Percentiles rank a stretch among this genome's conserved stretches.
Conservation (phyloP, 2,113 vertebrate species). For the Nestor notabilis region DNA sequence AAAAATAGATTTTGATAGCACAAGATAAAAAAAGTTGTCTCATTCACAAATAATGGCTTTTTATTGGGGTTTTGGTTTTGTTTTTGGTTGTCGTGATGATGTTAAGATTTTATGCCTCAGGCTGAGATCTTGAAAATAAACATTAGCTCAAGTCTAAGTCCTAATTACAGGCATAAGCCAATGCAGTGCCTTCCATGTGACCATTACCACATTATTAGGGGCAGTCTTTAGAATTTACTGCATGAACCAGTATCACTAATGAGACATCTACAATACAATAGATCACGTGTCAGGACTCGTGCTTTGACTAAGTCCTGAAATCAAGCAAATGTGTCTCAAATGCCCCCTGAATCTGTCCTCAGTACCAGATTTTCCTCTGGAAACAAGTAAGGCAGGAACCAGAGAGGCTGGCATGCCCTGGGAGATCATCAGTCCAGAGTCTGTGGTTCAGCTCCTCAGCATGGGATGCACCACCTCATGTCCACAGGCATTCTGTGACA, state of each 20-base stretch:
- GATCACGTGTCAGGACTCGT: rapidly evolving
- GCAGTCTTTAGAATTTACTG: background rate
- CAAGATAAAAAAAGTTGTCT: background rate
- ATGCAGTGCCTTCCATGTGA: background rate
- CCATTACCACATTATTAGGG: background rate
- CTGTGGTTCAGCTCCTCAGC: background rate
- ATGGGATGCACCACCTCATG: background rate
- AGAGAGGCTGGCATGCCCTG: too few species aligned
- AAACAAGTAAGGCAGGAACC: background rate
- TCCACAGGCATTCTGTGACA: background rate
- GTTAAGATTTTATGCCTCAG: background rate
- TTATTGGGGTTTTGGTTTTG: background rate
- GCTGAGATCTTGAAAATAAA: background rate
- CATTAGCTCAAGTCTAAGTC: background rate
- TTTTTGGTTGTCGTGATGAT: rapidly evolving
- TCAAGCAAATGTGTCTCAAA: background rate
- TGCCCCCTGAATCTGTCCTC: background rate
- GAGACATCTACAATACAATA: background rate
- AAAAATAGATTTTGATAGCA: background rate
- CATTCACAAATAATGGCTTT: background rate
- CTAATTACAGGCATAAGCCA: background rate
- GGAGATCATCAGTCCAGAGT: background rate
- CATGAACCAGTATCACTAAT: background rate
- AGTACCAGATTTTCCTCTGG: background rate
- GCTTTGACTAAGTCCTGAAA: background rate